Percentiles rank a stretch among this genome's conserved stretches.
Evolutionary conservation across 1,140 invertebrate species (phyloP).

Genomic region (Pseudomyrmex concolor): DNA sequence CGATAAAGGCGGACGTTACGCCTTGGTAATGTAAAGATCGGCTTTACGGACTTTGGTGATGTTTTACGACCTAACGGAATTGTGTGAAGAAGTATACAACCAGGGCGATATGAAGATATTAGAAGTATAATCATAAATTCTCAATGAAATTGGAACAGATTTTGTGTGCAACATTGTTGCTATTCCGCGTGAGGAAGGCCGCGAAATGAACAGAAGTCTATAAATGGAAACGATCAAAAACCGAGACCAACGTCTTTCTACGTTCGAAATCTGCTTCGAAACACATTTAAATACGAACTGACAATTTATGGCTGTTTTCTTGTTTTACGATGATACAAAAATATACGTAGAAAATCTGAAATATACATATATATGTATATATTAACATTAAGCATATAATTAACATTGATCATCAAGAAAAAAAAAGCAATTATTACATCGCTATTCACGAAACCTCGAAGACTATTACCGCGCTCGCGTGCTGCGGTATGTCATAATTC

Average conservation of each 20-base stretch:
- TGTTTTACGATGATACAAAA: too few species aligned
- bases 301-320: too few species aligned
- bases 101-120: slow-evolving; percentile 69
- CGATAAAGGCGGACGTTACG: slow-evolving; percentile 73
- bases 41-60: slow-evolving; percentile 68
- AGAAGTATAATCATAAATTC: not conserved
- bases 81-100: slow-evolving; percentile 38
- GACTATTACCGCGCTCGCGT: too few species aligned
- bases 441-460: not conserved
- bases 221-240: too few species aligned
- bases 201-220: too few species aligned
- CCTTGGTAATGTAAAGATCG: slow-evolving; percentile 68
- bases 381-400: too few species aligned
- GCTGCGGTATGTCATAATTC: slow-evolving; percentile 58
- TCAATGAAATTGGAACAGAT: slow-evolving; percentile 14
- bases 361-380: too few species aligned
- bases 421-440: slow-evolving; percentile 11
- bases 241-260: too few species aligned
- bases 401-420: not conserved
- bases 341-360: too few species aligned
- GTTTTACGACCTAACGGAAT: slow-evolving; percentile 67
- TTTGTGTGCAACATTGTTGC: slow-evolving; percentile 13
- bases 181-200: slow-evolving; percentile 4
- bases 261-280: too few species aligned
- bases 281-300: too few species aligned